These are phyloP conservation scores for Semnornis frantzii DNA, from an alignment of 2,113 vertebrate genomes.

Conservation along the genomic window DNA sequence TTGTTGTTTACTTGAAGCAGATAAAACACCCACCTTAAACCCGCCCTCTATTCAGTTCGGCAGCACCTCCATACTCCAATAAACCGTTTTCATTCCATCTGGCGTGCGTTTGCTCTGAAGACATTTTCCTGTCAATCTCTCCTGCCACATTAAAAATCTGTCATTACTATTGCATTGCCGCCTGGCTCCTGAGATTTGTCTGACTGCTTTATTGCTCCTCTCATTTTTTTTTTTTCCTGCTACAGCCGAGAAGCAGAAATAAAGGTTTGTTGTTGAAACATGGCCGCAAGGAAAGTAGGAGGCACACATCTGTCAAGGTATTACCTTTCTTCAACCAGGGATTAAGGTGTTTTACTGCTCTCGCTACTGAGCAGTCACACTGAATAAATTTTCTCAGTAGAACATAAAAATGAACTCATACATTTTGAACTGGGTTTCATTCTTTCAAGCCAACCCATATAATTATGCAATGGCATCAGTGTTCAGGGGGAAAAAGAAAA, in stretches of 20 bases:
- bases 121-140: slow-evolving; percentile 97
- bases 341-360: slow-evolving; percentile 87
- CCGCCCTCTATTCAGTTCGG: slow-evolving; percentile 75
- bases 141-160: slow-evolving; percentile 92
- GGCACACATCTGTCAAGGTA: slow-evolving; percentile 94
- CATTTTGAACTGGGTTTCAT: slow-evolving; percentile 79
- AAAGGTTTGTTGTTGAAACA: slow-evolving; percentile 86
- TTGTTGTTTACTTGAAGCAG: slow-evolving; percentile 70
- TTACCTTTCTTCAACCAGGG: slow-evolving; percentile 94
- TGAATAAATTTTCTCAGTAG: slow-evolving; percentile 85
- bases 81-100: slow-evolving; percentile 99
- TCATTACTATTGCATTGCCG: slow-evolving; percentile 83
- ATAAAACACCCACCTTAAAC: slow-evolving; percentile 75
- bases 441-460: slow-evolving; percentile 76
- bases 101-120: slow-evolving; percentile 93
- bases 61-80: slow-evolving; percentile 88
- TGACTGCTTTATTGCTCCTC: slow-evolving; percentile 86
- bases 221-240: slow-evolving; percentile 79
- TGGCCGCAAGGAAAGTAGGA: slow-evolving; percentile 89
- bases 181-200: slow-evolving; percentile 91
- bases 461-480: slow-evolving; percentile 72
- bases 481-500: slow-evolving; percentile 41
- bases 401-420: slow-evolving; percentile 85
- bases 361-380: slow-evolving; percentile 84
- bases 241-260: slow-evolving; percentile 85